Conservation (phyloP, 2,113 vertebrate species). For the Chaetodon auriga region DNA sequence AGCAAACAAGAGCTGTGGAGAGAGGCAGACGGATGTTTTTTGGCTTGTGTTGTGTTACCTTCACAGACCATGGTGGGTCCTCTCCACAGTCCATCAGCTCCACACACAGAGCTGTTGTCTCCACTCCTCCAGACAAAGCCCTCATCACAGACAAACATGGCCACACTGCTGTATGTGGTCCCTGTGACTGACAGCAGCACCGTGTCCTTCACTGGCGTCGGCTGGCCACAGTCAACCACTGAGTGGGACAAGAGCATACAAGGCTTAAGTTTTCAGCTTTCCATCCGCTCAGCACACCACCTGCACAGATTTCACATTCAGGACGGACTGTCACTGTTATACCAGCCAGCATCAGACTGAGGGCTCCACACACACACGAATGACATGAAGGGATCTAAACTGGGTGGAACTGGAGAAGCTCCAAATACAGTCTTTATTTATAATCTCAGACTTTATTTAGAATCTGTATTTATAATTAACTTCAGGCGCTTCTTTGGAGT, state of each 20-base stretch:
- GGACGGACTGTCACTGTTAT: background rate
- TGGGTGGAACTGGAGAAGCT: background rate
- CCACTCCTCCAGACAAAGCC: constrained; percentile 81
- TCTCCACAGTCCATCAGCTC: constrained; percentile 79
- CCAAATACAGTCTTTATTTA: too few species aligned
- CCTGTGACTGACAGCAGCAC: constrained; percentile 53
- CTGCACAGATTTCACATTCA: background rate
- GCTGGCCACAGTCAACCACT: constrained; percentile 84
- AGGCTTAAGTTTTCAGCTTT: background rate
- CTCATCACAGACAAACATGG: constrained; percentile 73
- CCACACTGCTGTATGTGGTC: constrained; percentile 74
- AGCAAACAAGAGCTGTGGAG: background rate
- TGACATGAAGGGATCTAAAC: background rate
- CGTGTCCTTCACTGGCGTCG: constrained; percentile 35
- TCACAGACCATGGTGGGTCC: constrained; percentile 77
- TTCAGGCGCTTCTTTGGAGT: too few species aligned
- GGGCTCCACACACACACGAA: background rate
- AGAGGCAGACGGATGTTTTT: background rate
- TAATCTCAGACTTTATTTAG: too few species aligned
- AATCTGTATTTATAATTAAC: background rate
- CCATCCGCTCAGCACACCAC: background rate
- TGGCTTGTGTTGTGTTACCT: constrained; percentile 74
- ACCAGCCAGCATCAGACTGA: background rate
- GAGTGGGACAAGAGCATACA: constrained; percentile 1
- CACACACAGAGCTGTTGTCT: constrained; percentile 76